These are phyloP conservation scores for Hippoglossus hippoglossus DNA, from an alignment of 2,797 vertebrate genomes.

Conservation along the genomic window DNA sequence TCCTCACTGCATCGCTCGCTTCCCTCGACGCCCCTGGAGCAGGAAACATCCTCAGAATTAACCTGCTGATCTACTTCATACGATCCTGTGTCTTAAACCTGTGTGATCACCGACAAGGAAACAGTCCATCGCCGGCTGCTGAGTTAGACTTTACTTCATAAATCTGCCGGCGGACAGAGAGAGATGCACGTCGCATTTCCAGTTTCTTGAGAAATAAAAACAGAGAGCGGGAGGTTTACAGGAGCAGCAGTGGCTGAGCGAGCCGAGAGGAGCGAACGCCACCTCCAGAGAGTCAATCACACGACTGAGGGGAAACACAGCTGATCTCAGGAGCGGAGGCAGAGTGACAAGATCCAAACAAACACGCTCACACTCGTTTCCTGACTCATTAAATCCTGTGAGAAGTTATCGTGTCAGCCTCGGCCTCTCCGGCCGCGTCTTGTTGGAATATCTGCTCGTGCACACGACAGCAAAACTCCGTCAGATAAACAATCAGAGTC, in stretches of 20 bases:
- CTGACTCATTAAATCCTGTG: too few species aligned
- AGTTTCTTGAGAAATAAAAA: slow-evolving; percentile 38
- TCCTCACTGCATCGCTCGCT: slow-evolving; percentile 69
- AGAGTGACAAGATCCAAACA: not conserved
- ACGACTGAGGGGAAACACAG: not conserved
- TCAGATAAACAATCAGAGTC: slow-evolving; percentile 45
- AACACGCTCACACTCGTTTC: too few species aligned
- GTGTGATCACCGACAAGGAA: too few species aligned
- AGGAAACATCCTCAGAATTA: slow-evolving; percentile 9
- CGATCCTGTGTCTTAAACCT: too few species aligned
- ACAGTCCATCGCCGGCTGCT: not conserved
- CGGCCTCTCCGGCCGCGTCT: not conserved
- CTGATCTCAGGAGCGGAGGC: not conserved
- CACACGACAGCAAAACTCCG: slow-evolving; percentile 49
- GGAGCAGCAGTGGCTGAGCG: not conserved
- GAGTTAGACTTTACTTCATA: slow-evolving; percentile 7
- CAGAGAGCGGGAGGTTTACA: slow-evolving; percentile 22
- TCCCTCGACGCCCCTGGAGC: slow-evolving; percentile 34
- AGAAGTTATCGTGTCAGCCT: too few species aligned
- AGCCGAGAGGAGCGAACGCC: too few species aligned
- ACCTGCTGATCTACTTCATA: too few species aligned
- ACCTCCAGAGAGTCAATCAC: too few species aligned
- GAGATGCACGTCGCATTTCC: slow-evolving; percentile 27
- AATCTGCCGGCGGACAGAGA: slow-evolving; percentile 22
- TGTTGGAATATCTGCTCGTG: slow-evolving; percentile 9